phyloP scores from a whole-genome alignment of 1,140 invertebrate genomes.

The Cotesia typhae region DNA sequence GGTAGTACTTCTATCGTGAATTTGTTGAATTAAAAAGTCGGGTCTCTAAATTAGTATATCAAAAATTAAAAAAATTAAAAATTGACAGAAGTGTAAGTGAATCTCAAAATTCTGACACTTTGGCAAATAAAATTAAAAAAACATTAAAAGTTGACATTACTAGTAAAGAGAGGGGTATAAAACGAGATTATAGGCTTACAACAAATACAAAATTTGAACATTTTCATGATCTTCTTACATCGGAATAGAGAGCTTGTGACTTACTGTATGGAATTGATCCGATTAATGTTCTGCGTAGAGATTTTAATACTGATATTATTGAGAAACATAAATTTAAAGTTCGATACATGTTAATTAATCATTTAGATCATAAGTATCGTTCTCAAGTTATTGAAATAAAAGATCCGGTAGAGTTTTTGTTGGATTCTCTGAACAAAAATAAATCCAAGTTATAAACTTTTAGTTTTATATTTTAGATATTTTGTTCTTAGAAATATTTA shows the following conservation, averaged over 20 bases:
- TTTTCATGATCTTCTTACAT: slow-evolving; percentile 37
- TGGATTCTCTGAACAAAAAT: too few species aligned
- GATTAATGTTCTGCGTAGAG: background rate
- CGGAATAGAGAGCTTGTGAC: slow-evolving; percentile 30
- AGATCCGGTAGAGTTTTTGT: slow-evolving; percentile 30
- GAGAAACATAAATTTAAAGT: slow-evolving; percentile 41
- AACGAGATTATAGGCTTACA: slow-evolving; percentile 34
- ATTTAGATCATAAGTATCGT: slow-evolving; percentile 33
- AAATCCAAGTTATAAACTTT: too few species aligned
- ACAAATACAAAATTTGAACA: slow-evolving; percentile 37
- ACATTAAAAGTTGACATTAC: slow-evolving; percentile 35
- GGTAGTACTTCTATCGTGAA: slow-evolving; percentile 4
- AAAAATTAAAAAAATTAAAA: slow-evolving; percentile 9
- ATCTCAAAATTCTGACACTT: slow-evolving; percentile 19
- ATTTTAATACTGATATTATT: slow-evolving; percentile 10
- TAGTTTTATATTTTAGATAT: too few species aligned
- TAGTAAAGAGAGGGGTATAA: slow-evolving; percentile 27
- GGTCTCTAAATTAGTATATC: background rate
- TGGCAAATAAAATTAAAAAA: slow-evolving; percentile 33
- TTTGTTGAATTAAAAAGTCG: slow-evolving; percentile 1
- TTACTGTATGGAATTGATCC: slow-evolving; percentile 34
- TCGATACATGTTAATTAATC: slow-evolving; percentile 34
- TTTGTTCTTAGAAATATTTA: background rate
- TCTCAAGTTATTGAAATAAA: slow-evolving; percentile 29
- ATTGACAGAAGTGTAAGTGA: background rate